These are phyloP conservation scores for Lanistes nyassanus DNA, from an alignment of 1,140 invertebrate genomes.

Conservation along the genomic window DNA sequence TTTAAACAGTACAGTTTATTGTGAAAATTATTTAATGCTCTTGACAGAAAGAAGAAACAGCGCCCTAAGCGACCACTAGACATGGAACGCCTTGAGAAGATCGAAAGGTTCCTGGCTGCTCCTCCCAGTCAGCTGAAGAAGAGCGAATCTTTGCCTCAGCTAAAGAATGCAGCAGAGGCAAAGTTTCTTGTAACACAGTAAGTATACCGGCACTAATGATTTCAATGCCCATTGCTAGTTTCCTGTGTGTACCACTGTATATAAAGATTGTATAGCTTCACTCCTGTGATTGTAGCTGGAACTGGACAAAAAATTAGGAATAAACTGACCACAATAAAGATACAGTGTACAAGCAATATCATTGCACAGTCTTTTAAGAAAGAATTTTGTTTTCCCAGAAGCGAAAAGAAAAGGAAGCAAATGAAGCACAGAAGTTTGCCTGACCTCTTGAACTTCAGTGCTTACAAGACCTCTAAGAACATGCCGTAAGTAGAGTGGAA, in stretches of 20 bases:
- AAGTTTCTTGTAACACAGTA: constrained; percentile 53
- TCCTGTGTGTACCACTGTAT: neutral
- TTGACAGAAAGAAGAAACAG: constrained; percentile 47
- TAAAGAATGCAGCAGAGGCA: constrained; percentile 46
- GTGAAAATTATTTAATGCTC: constrained; percentile 2
- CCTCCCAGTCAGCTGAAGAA: constrained; percentile 40
- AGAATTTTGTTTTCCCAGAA: constrained; percentile 32
- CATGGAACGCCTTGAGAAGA: constrained; percentile 56
- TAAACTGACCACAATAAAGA: too few species aligned
- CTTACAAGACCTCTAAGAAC: constrained; percentile 47
- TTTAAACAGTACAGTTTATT: neutral
- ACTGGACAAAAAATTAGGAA: too few species aligned
- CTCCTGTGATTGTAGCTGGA: too few species aligned
- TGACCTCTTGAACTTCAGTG: constrained; percentile 54
- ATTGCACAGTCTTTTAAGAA: too few species aligned
- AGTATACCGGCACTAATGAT: too few species aligned
- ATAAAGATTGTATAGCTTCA: neutral
- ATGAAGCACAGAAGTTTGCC: constrained; percentile 40
- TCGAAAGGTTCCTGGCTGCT: constrained; percentile 53
- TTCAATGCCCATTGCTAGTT: too few species aligned
- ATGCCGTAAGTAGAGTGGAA: constrained; percentile 46
- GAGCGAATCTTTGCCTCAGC: constrained; percentile 46
- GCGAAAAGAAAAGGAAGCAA: constrained; percentile 32
- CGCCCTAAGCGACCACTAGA: constrained; percentile 42
- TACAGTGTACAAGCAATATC: too few species aligned